Percentiles rank a stretch among this genome's conserved stretches.
Conservation (phyloP, 2,888 invertebrate genomes). For the Acronicta leporina region DNA sequence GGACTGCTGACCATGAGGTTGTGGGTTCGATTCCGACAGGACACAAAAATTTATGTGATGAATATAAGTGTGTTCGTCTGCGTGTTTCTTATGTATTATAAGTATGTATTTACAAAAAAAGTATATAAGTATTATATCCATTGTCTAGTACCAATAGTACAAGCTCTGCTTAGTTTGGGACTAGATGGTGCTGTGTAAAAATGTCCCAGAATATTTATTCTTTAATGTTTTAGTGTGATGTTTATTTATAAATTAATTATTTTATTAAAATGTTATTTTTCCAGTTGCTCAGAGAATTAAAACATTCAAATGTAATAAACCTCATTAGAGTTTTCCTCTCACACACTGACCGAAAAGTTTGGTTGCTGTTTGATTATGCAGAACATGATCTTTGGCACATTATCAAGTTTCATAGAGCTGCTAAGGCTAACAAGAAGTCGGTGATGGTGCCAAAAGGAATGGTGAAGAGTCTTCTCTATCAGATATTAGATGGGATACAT, state of each 20-base stretch:
- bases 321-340: slow-evolving; percentile 98
- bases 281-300: slow-evolving; percentile 97
- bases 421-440: slow-evolving; percentile 98
- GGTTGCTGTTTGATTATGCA: slow-evolving; percentile 99
- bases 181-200: too few species aligned
- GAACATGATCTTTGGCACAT: slow-evolving; percentile 99
- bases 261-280: slow-evolving; percentile 61
- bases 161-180: too few species aligned
- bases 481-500: slow-evolving; percentile 99
- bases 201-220: too few species aligned
- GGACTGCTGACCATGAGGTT: too few species aligned
- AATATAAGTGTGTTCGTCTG: too few species aligned
- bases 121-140: too few species aligned
- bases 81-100: too few species aligned
- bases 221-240: too few species aligned
- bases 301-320: slow-evolving; percentile 99
- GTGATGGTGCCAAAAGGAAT: slow-evolving; percentile 98
- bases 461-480: slow-evolving; percentile 99
- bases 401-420: slow-evolving; percentile 99
- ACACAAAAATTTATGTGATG: too few species aligned
- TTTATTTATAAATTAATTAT: background rate
- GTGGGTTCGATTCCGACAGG: too few species aligned
- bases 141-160: too few species aligned
- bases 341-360: slow-evolving; percentile 98
- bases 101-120: too few species aligned